Evolutionary conservation across 2,113 vertebrate genomes (phyloP), one percentile per base, ranked within the genome.

Genomic region (Vimba vimba): DNA sequence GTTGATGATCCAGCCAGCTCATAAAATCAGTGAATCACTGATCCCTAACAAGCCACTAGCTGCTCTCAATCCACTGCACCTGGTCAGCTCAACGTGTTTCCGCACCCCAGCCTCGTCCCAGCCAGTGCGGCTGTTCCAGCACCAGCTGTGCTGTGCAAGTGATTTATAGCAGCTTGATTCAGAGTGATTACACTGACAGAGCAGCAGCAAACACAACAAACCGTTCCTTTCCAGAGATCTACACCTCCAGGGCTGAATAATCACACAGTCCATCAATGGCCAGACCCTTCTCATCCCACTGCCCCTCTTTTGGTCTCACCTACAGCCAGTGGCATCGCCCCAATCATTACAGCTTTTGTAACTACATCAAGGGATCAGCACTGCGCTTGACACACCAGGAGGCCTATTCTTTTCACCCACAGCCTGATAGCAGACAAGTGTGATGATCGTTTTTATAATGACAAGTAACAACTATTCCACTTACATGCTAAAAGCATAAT

Each of bases 161-260:
- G 91, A 93, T 93, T 91, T 93, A 92, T 92, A 87, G 91, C 89
- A 82, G 86, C 85, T 89, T 92, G 92, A 93, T 92, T 93, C 90
- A 88, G 91, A 91, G 89, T 89, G 92, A 93, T 91, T 91, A 84
- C 30, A 74, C 89, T 90, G 88, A 88, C 85, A 84, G 85, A 86
- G 87, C 57, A 89, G 85, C 89, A 86, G 90, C 89, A 87, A 90
- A 92, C 91, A 94, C 91, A 90, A 90, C 91, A 91, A 88, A 86
- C 88, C 88, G 87, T 91, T 91, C 89, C 89, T 91, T 92, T 92
- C 89, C 87, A 87, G 82, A 64, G 82, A 79, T 73, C 86, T 71
- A 75, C 68, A 73, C 27, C 88, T 82, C 85, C 64, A 30, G 85
- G 73, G 74, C 55, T 55, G 74, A 80, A 81, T 86, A 86, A 88